Evolutionary conservation across 2,888 invertebrate genomes (phyloP).

Genomic region (Keiferia lycopersicella): DNA sequence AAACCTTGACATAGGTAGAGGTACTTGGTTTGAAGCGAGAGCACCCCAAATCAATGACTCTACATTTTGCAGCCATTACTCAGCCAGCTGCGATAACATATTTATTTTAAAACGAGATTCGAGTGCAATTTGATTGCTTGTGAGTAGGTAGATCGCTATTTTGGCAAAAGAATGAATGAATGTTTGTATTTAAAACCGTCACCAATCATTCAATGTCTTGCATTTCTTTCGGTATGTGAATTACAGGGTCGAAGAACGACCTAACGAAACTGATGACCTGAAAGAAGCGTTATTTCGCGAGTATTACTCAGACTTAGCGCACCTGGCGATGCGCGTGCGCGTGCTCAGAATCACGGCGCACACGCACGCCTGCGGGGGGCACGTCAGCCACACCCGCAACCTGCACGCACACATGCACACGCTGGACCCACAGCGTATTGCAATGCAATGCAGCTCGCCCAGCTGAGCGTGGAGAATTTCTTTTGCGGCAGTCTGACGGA

Average conservation of each 20-base stretch:
- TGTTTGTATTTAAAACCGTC: too few relatives aligned
- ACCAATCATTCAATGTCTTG: too few relatives aligned
- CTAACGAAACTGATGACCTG: neutral
- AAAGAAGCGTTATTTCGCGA: neutral
- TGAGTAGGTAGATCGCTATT: too few relatives aligned
- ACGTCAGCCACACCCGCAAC: slow-evolving; percentile 30
- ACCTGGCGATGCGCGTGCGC: slow-evolving; percentile 28
- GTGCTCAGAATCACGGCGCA: slow-evolving; percentile 32
- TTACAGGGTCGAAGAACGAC: neutral
- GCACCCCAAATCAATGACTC: too few relatives aligned
- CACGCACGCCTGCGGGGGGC: slow-evolving; percentile 36
- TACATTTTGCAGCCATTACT: too few relatives aligned
- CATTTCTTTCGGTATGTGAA: too few relatives aligned
- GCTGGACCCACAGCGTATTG: neutral
- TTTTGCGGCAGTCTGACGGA: neutral
- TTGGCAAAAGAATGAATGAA: too few relatives aligned
- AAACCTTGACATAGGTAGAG: too few relatives aligned
- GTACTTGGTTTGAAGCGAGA: too few relatives aligned
- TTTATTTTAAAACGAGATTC: too few relatives aligned
- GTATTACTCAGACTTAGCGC: neutral
- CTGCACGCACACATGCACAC: slow-evolving; percentile 1
- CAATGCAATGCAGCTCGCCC: slow-evolving; percentile 22
- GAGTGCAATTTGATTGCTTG: too few relatives aligned
- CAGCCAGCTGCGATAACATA: too few relatives aligned
- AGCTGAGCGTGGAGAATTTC: neutral